Evolutionary conservation across 2,888 invertebrate genomes (phyloP).

Genomic region (Frankliniella intonsa): DNA sequence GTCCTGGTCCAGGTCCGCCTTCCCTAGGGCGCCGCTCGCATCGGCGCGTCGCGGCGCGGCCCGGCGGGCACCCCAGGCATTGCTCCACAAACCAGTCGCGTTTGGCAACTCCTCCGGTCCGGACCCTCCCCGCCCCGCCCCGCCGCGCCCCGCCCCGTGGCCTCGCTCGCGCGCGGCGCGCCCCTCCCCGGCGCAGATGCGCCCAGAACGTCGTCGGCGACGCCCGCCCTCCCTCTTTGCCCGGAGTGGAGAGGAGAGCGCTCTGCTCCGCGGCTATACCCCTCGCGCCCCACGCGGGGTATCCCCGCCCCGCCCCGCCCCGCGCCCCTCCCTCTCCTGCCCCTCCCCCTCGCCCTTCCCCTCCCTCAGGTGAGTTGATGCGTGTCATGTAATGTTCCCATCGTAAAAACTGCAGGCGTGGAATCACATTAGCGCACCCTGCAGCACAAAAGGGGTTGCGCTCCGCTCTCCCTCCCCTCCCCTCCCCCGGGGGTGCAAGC

Average conservation of each 20-base stretch:
- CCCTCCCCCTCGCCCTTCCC: not conserved
- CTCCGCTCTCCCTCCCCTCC: not conserved
- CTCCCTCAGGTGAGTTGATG: not conserved
- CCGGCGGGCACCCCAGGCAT: not conserved
- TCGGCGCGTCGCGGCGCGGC: no score
- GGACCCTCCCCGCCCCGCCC: not conserved
- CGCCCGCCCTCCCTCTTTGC: no score
- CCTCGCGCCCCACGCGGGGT: no score
- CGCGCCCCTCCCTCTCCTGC: not conserved
- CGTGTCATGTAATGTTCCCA: not conserved
- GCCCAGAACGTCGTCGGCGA: no score
- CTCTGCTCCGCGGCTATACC: no score
- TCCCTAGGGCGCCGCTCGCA: no score
- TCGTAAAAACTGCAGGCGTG: slow-evolving; percentile 24
- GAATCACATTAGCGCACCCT: slow-evolving; percentile 19
- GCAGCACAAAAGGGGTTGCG: not conserved
- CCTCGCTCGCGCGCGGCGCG: not conserved
- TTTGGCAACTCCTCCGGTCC: not conserved
- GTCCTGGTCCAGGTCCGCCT: no score
- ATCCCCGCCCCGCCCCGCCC: no score
- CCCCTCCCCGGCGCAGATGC: not conserved
- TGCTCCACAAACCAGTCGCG: slow-evolving; percentile 1
- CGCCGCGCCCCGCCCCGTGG: not conserved
- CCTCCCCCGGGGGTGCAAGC: not conserved
- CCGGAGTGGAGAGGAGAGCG: no score